Base-by-base conservation (phyloP, 2,888 invertebrate species). In the Zygothrica quintamaculata region DNA sequence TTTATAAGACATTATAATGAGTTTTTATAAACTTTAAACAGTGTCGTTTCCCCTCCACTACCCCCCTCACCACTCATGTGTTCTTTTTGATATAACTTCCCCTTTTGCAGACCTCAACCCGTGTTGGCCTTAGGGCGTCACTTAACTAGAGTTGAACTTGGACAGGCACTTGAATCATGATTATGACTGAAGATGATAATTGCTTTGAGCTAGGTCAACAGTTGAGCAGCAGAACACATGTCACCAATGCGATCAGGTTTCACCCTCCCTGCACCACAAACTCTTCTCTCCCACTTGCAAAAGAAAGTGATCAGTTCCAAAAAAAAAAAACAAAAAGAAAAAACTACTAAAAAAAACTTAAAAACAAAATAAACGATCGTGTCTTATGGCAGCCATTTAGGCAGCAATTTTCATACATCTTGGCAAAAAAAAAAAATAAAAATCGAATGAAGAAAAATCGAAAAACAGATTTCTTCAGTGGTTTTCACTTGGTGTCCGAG, bases 21-120 rank as follows among this genome's bases (percentile, higher is more conserved):
- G 86, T 86, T 86, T 86, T 86, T 86, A 84, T 86, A 88, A 86
- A 81, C 80, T 88, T 88, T 85, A 88, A 86, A 84, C 87, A 87
- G 81, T 84, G 87, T 78, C 79, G 84, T 48, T 26, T 56, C 53
- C 29, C 48, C 57, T 39, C 48, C 3, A n/a, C 13, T 40, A 29
- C 42, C 29, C 9, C 31, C 11, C 31, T 2, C 25, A 12, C 33
- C 18, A 3, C 18, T 5, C 18, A 22, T 2, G 18, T 22, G 18
- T 22, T 22, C n/a, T n/a, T n/a, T n/a, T n/a, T n/a, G n/a, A n/a
- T n/a, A n/a, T n/a, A n/a, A n/a, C n/a, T n/a, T n/a, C n/a, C n/a
- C n/a, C n/a, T n/a, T n/a, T n/a, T n/a, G n/a, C n/a, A n/a, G n/a
- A n/a, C 33, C 31, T n/a, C 18, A 26, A 26, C 40, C 29, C 53